A percentile compares a stretch with the other conserved stretches of the same genome.
Conservation (phyloP, 64 coral and sea anemone species). For the Orbicella faveolata region DNA sequence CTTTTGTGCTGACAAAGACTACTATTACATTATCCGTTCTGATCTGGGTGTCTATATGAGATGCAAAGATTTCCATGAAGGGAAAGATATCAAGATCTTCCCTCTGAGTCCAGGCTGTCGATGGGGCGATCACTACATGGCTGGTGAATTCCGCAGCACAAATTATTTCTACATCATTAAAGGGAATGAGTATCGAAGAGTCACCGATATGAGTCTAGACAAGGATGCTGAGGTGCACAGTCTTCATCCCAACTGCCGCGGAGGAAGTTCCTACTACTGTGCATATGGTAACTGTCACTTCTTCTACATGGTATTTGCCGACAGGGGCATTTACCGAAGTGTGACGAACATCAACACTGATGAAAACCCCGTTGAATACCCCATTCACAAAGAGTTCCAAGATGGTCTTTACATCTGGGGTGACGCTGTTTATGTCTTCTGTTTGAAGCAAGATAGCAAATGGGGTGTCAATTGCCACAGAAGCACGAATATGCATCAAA, state of each 20-base stretch:
- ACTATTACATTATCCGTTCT: conserved; percentile 40
- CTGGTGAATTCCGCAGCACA: neutral
- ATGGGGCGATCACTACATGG: conserved; percentile 35
- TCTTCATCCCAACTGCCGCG: neutral
- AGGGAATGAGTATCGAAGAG: conserved; percentile 26
- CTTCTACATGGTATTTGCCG: conserved; percentile 12
- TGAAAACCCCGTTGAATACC: neutral
- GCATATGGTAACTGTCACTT: neutral
- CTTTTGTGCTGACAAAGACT: conserved; percentile 19
- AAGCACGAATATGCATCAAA: conserved; percentile 23
- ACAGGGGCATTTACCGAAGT: conserved; percentile 14
- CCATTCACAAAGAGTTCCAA: conserved; percentile 4
- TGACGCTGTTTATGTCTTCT: neutral
- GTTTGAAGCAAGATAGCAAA: conserved; percentile 20
- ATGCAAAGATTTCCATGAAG: neutral
- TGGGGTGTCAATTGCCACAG: conserved; percentile 36
- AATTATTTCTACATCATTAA: conserved; percentile 36
- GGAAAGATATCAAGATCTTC: conserved; percentile 6
- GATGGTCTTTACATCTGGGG: conserved; percentile 41
- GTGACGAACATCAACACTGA: conserved; percentile 35
- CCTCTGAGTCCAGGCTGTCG: neutral
- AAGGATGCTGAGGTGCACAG: conserved; percentile 19
- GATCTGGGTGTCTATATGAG: conserved; percentile 43
- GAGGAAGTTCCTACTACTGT: conserved; percentile 28
- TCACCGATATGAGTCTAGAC: conserved; percentile 31